phyloP scores from a whole-genome alignment of 2,888 invertebrate species.

The Lamellibrachia satsuma region DNA sequence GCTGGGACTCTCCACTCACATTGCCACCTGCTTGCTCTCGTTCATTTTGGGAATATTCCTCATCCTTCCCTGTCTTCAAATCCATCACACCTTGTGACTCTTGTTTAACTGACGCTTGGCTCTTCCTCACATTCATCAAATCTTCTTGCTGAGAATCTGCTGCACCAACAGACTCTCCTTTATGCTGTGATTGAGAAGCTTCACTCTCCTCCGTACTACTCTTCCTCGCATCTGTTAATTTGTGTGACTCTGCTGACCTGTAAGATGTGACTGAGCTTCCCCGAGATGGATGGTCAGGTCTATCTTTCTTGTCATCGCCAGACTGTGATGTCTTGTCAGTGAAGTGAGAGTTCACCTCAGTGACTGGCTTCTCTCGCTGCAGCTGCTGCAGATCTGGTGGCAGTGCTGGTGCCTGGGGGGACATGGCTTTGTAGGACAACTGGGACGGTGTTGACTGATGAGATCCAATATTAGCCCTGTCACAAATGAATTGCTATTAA shows the following conservation, averaged over 20 bases:
- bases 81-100: background rate
- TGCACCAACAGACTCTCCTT: background rate
- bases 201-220: background rate
- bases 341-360: background rate
- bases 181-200: background rate
- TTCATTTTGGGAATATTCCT: background rate
- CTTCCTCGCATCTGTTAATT: background rate
- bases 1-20: background rate
- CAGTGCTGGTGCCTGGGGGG: constrained; percentile 60
- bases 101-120: background rate
- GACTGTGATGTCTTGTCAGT: background rate
- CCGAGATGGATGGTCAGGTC: background rate
- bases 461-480: background rate
- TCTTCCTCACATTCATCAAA: background rate
- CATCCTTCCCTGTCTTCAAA: background rate
- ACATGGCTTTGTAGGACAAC: constrained; percentile 58
- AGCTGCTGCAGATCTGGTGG: constrained; percentile 44
- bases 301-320: background rate
- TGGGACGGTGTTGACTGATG: constrained; percentile 49
- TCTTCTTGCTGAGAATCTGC: background rate
- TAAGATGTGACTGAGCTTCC: background rate
- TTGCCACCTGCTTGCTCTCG: background rate
- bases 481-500: background rate
- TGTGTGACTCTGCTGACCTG: background rate
- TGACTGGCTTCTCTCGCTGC: background rate